A percentile compares a stretch with the other conserved stretches of the same genome.
Conservation (phyloP, 1,140 invertebrate species). For the Atta cephalotes region DNA sequence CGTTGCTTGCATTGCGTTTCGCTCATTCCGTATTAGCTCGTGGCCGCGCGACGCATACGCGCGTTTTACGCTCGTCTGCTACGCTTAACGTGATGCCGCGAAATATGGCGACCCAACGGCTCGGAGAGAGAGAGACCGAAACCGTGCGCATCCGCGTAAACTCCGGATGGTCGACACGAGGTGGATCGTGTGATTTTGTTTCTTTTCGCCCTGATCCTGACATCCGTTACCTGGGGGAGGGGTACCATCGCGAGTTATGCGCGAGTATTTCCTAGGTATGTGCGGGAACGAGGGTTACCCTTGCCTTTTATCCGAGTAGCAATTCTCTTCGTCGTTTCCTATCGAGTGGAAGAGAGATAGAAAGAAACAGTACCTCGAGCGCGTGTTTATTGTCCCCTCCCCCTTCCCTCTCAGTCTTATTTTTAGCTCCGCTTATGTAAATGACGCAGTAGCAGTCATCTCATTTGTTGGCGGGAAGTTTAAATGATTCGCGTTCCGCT, state of each 20-base stretch:
- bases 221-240: background rate
- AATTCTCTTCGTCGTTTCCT: conserved; percentile 19
- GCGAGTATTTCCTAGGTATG: background rate
- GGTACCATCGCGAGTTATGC: background rate
- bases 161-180: conserved; percentile 23
- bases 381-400: conserved; percentile 75
- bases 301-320: conserved; percentile 25
- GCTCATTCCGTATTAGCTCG: conserved; percentile 49
- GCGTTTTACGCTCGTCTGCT: conserved; percentile 70
- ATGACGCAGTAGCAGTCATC: conserved; percentile 81
- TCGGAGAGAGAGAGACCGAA: conserved; percentile 59
- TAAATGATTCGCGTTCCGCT: conserved; percentile 25
- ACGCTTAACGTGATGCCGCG: conserved; percentile 76
- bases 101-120: conserved; percentile 87
- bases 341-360: background rate
- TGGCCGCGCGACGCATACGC: conserved; percentile 39
- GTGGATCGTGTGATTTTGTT: background rate
- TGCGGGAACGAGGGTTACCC: background rate
- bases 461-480: conserved; percentile 77
- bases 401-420: conserved; percentile 73
- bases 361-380: conserved; percentile 45
- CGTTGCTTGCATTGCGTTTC: conserved; percentile 23
- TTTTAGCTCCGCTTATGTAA: conserved; percentile 84
- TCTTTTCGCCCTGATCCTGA: conserved; percentile 6
- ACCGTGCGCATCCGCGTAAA: conserved; percentile 60